A percentile compares a stretch with the other conserved stretches of the same genome.
These are phyloP conservation scores for Bergia puertoricense DNA, from an alignment of 92 coral and sea anemone genomes.

Conservation along the genomic window DNA sequence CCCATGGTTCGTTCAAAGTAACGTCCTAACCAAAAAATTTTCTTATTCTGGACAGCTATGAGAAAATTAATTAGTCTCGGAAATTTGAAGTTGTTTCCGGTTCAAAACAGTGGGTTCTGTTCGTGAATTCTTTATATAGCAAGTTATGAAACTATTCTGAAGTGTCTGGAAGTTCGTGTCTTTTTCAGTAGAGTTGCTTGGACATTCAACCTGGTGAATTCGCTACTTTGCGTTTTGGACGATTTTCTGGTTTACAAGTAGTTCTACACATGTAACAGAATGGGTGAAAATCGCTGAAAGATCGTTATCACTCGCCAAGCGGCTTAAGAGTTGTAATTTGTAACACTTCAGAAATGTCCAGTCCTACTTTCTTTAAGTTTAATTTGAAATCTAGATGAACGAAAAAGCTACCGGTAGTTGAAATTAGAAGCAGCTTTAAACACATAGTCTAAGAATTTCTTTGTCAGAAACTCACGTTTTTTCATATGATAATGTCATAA, in stretches of 20 bases:
- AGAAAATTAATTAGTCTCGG: not conserved
- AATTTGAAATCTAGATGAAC: not conserved
- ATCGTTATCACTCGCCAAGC: not conserved
- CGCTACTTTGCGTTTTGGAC: not conserved
- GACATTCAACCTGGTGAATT: not conserved
- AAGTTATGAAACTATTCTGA: conserved; percentile 14
- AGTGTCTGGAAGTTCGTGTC: conserved; percentile 16
- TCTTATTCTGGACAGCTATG: not conserved
- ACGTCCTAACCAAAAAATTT: not conserved
- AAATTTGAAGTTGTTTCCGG: conserved; percentile 24
- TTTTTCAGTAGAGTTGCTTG: not conserved
- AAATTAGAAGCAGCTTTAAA: too few species aligned
- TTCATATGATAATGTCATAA: too few species aligned
- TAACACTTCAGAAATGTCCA: not conserved
- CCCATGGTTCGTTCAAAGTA: not conserved
- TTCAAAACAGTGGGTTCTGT: not conserved
- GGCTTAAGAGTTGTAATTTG: conserved; percentile 4
- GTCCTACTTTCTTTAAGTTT: not conserved
- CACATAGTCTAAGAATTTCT: too few species aligned
- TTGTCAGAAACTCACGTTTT: too few species aligned
- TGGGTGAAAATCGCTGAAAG: not conserved
- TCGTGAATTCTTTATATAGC: not conserved
- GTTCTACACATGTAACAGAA: not conserved
- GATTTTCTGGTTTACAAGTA: not conserved
- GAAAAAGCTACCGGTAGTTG: too few species aligned